These are phyloP conservation scores for Tyrannus savana DNA, from an alignment of 2,113 vertebrate species.

Conservation along the genomic window DNA sequence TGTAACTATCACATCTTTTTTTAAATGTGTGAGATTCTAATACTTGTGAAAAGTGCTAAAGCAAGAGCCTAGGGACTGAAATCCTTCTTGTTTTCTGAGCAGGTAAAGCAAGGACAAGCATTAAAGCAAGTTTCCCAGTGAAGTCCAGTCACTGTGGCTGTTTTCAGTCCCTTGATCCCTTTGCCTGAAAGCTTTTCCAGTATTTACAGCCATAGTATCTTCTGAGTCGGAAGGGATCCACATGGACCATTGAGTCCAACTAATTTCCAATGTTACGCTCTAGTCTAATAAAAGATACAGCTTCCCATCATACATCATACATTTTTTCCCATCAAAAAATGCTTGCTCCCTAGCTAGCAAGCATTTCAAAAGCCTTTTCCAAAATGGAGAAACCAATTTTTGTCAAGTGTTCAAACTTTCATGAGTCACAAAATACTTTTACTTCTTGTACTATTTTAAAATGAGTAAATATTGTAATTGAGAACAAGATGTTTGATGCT, in stretches of 20 bases:
- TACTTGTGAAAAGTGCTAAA: conserved; percentile 20
- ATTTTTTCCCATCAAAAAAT: too few species aligned
- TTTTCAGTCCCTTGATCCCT: not conserved
- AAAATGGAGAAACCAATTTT: not conserved
- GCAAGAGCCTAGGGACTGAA: conserved; percentile 4
- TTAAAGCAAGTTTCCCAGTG: not conserved
- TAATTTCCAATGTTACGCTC: not conserved
- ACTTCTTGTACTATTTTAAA: not conserved
- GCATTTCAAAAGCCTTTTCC: not conserved
- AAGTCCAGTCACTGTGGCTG: not conserved
- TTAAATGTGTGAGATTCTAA: conserved; percentile 34
- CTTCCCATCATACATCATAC: not conserved
- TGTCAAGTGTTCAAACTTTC: not conserved
- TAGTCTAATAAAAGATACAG: not conserved
- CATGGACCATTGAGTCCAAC: not conserved
- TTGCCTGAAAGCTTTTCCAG: not conserved
- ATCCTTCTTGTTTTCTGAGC: not conserved
- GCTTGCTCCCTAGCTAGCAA: not conserved
- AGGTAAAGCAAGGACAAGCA: conserved; percentile 11
- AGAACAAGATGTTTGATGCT: not conserved
- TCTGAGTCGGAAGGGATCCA: not conserved
- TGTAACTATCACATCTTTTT: conserved; percentile 28
- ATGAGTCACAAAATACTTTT: not conserved
- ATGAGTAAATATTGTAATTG: not conserved
- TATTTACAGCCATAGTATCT: not conserved